Percentiles rank a stretch among this genome's conserved stretches.
These are phyloP conservation scores for Stenodera caucasica DNA, from an alignment of 2,888 invertebrate genomes.

Conservation along the genomic window DNA sequence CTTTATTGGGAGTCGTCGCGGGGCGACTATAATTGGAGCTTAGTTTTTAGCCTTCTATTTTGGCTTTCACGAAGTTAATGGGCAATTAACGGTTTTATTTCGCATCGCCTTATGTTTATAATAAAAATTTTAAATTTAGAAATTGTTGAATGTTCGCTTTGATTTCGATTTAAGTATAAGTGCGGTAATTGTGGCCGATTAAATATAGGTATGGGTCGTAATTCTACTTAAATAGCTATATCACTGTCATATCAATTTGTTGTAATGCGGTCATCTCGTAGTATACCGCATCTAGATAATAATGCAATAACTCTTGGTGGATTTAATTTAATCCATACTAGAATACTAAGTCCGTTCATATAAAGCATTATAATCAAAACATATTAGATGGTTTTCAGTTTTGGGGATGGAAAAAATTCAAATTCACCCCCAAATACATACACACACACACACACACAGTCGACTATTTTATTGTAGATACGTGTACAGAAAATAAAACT, in stretches of 20 bases:
- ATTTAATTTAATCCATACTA: slow-evolving; percentile 11
- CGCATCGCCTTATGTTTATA: neutral
- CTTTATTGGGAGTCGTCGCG: neutral
- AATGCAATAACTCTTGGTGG: slow-evolving; percentile 7
- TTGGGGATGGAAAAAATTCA: slow-evolving; percentile 11
- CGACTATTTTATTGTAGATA: slow-evolving; percentile 41
- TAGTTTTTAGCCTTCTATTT: neutral
- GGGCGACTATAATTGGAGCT: neutral
- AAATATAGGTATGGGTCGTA: neutral
- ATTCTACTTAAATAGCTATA: neutral
- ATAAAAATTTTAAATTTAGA: neutral
- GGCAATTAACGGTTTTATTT: neutral
- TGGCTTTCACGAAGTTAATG: neutral
- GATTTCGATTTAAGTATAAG: too few relatives aligned
- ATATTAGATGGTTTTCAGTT: neutral
- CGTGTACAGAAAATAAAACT: slow-evolving; percentile 45
- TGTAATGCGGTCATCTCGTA: slow-evolving; percentile 11
- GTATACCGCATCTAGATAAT: neutral
- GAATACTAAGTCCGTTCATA: neutral
- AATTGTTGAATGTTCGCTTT: neutral
- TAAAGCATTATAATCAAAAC: slow-evolving; percentile 2
- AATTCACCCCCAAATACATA: slow-evolving; percentile 30
- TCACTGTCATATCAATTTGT: slow-evolving; percentile 10
- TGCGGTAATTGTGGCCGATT: neutral
- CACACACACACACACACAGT: slow-evolving; percentile 8